These are phyloP conservation scores for Mongoloraphidia duomilia DNA, from an alignment of 2,888 invertebrate genomes.

Conservation along the genomic window DNA sequence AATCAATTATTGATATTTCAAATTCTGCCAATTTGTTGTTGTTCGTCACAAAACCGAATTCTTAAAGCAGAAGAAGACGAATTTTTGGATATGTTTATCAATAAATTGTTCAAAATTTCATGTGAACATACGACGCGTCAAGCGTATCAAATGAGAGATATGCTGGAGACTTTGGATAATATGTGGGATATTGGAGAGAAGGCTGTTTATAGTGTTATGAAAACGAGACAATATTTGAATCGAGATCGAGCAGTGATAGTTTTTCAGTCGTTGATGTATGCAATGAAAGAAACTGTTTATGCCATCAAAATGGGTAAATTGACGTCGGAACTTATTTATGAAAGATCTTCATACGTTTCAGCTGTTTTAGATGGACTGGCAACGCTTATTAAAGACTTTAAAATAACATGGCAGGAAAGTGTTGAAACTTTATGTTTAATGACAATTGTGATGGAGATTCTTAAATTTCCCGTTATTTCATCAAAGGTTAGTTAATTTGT, in stretches of 20 bases:
- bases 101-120: conserved; percentile 43
- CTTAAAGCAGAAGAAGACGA: conserved; percentile 26
- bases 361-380: conserved; percentile 51
- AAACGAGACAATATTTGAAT: conserved; percentile 39
- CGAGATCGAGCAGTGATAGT: conserved; percentile 46
- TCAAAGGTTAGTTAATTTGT: conserved; percentile 29
- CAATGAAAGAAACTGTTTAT: conserved; percentile 37
- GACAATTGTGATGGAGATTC: conserved; percentile 34
- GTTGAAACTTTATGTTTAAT: conserved; percentile 57
- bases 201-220: conserved; percentile 40
- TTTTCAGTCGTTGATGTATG: conserved; percentile 47
- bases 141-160: conserved; percentile 42
- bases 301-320: conserved; percentile 18
- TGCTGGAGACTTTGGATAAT: conserved; percentile 25
- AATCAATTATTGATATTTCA: conserved; percentile 46
- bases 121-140: conserved; percentile 48
- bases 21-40: conserved; percentile 43
- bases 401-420: conserved; percentile 64
- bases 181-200: conserved; percentile 33
- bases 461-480: conserved; percentile 36
- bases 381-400: conserved; percentile 48
- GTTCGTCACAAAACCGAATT: conserved; percentile 15
- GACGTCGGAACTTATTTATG: conserved; percentile 3
- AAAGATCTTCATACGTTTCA: conserved; percentile 36
- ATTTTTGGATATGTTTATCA: conserved; percentile 41